Percentiles rank a stretch among this genome's conserved stretches.
phyloP scores from a whole-genome alignment of 2,888 invertebrate genomes.

The Alviniconcha strummeri region DNA sequence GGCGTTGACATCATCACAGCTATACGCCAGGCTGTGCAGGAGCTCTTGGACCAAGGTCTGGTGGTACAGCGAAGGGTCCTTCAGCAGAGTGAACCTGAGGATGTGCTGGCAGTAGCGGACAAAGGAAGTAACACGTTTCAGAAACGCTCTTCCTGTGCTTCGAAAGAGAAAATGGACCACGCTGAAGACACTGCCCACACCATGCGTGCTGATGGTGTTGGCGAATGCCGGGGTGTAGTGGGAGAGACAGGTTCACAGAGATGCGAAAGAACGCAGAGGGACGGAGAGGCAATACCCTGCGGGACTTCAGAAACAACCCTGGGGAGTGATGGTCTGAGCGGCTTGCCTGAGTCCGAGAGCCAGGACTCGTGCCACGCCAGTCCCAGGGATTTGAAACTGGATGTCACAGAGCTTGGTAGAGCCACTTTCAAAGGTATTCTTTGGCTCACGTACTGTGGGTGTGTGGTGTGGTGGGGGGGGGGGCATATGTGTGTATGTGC shows the following conservation, averaged over 20 bases:
- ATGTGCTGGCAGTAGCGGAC: too few relatives aligned
- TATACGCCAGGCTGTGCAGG: constrained; percentile 59
- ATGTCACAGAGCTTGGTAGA: constrained; percentile 79
- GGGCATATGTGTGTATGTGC: background rate
- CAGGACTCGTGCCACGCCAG: background rate
- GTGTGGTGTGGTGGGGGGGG: background rate
- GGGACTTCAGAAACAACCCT: background rate
- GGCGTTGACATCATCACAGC: constrained; percentile 50
- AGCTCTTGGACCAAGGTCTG: constrained; percentile 60
- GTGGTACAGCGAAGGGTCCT: constrained; percentile 49
- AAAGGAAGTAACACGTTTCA: too few relatives aligned
- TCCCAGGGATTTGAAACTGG: constrained; percentile 46
- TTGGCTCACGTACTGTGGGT: too few relatives aligned
- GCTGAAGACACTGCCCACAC: background rate
- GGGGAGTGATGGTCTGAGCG: background rate
- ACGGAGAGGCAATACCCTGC: background rate
- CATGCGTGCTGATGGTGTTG: background rate
- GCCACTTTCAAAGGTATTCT: constrained; percentile 86
- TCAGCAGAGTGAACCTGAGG: too few relatives aligned
- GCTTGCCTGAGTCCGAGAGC: background rate
- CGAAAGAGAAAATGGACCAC: too few relatives aligned
- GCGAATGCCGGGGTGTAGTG: background rate
- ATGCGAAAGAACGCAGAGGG: background rate
- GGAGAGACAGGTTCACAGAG: background rate
- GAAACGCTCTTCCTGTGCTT: background rate